A percentile compares a stretch with the other conserved stretches of the same genome.
Conservation (phyloP, 2,797 vertebrate genomes). For the Synaphobranchus kaupii region DNA sequence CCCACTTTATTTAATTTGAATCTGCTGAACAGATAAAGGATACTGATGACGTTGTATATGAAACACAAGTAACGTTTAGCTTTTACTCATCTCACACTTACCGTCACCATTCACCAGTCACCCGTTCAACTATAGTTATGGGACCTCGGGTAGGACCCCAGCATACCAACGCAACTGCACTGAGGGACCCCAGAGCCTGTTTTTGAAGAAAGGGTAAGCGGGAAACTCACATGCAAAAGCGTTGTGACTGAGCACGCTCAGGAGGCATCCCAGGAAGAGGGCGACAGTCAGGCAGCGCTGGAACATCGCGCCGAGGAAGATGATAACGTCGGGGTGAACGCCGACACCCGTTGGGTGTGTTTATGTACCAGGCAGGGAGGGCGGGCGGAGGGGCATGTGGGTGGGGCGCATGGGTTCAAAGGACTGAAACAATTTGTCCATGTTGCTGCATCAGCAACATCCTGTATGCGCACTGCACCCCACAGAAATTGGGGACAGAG, state of each 20-base stretch:
- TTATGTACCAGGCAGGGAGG: background rate
- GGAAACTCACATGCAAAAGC: slow-evolving; percentile 18
- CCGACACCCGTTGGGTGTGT: background rate
- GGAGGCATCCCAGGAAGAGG: background rate
- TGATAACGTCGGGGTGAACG: background rate
- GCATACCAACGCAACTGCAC: background rate
- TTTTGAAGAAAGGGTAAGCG: background rate
- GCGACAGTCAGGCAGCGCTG: background rate
- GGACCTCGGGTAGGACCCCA: background rate
- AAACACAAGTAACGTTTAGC: too few species aligned
- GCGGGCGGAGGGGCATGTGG: background rate
- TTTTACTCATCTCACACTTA: too few species aligned
- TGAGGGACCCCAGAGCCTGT: background rate
- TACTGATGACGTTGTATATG: too few species aligned
- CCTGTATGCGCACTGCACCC: background rate
- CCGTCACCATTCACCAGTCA: background rate
- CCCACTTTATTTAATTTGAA: too few species aligned
- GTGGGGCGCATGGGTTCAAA: background rate
- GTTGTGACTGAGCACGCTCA: background rate
- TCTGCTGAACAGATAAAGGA: too few species aligned
- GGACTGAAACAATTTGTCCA: background rate
- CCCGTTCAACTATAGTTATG: background rate
- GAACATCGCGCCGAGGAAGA: background rate
- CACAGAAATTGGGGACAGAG: background rate
- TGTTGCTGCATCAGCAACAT: background rate